Base-by-base conservation (phyloP, 2,797 vertebrate genomes). In the Microhierax caerulescens region DNA sequence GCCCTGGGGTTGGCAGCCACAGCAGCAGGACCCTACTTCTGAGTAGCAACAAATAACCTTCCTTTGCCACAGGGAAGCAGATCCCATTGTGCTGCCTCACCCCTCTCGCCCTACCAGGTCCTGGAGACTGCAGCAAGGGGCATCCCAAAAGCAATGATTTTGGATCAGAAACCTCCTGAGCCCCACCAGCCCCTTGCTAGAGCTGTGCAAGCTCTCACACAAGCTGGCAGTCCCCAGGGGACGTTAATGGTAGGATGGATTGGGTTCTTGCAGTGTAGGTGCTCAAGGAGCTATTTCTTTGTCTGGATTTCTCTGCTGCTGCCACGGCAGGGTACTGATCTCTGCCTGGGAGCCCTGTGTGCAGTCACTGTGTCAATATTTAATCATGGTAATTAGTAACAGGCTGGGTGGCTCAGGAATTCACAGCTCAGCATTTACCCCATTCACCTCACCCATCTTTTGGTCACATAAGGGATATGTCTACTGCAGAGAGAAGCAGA, bases 301-400 rank as follows among this genome's bases (percentile, higher is more conserved):
- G 85, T 65, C 47, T 79, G 59, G 51, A 37, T 95, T 84, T 94
- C 51, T 70, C 48, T 67, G 79, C 85, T 63, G 68, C 78, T 0
- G 0, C 56, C 61, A 34, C 5, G 1, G 72, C 86, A 39, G 39
- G 64, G 47, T 45, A n/a, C 91, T 34, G 80, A 68, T 68, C 69
- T 70, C 80, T 91, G 95, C 78, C 90, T 68, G 64, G 72, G 78
- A 96, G 91, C 90, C 27, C 90, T 72, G 68, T 80, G 91, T 91
- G 91, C 92, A 91, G 72, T 67, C 72, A 77, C 90, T 87, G 81
- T 95, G 95, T 97, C 93, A 96, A 96, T 95, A 97, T 95, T 95
- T 95, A 90, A 95, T 94, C 88, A 90, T 21, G 56, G 82, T 88
- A 94, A 96, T 96, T 94, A 94, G 94, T 91, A 95, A 94, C 85